phyloP scores from a whole-genome alignment of 2,113 vertebrate species.

The Falco punctatus region DNA sequence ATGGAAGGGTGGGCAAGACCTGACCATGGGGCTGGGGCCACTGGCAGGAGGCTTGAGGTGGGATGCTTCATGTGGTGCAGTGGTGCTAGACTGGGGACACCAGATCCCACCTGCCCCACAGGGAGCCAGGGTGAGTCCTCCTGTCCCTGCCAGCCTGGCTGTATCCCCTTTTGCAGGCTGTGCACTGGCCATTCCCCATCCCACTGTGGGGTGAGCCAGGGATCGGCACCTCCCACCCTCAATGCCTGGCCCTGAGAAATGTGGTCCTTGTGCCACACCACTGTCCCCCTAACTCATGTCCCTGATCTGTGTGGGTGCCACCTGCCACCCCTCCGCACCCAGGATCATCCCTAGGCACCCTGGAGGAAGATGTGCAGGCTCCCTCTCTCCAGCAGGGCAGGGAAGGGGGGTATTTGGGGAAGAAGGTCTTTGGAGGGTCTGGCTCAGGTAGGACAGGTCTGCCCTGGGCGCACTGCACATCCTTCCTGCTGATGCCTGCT shows the following conservation, averaged over 20 bases:
- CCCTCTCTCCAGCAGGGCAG: not conserved
- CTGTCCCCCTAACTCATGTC: rapidly evolving
- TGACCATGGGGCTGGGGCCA: rapidly evolving
- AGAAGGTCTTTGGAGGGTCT: not conserved
- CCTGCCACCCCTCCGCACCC: not conserved
- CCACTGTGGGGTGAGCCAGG: rapidly evolving
- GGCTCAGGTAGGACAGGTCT: not conserved
- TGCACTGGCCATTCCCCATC: too few relatives aligned
- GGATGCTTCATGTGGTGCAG: rapidly evolving
- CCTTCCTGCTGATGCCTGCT: not conserved
- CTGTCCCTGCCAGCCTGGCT: not conserved
- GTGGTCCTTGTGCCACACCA: not conserved
- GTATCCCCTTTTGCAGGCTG: not conserved
- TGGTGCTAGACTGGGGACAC: not conserved
- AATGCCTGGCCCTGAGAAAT: rapidly evolving
- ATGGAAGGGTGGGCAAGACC: rapidly evolving
- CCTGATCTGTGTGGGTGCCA: not conserved
- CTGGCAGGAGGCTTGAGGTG: not conserved
- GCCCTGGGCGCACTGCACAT: not conserved
- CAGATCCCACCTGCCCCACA: not conserved
- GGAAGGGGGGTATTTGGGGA: not conserved
- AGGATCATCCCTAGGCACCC: not conserved
- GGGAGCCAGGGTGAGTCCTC: not conserved
- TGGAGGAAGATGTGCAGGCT: rapidly evolving
- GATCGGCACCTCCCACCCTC: rapidly evolving